Conservation (phyloP, 2,797 vertebrate species). For the Falco naumanni region DNA sequence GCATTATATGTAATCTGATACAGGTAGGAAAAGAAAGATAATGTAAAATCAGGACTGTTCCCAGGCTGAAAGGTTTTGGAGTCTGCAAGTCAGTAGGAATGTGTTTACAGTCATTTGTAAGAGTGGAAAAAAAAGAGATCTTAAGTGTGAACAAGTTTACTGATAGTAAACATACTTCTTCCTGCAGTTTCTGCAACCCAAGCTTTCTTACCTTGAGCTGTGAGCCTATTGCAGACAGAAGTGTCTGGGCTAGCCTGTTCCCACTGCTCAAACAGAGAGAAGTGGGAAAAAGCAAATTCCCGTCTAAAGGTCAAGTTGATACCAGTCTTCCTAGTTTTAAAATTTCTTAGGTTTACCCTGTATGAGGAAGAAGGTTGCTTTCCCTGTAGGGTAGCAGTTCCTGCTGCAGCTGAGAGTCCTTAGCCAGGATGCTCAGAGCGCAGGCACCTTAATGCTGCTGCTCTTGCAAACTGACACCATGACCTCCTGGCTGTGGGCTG, state of each 20-base stretch:
- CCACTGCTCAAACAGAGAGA: background rate
- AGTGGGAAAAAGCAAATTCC: background rate
- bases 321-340: background rate
- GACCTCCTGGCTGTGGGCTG: background rate
- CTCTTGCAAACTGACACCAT: background rate
- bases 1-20: background rate
- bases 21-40: background rate
- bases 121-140: background rate
- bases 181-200: background rate
- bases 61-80: background rate
- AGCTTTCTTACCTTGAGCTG: background rate
- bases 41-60: background rate
- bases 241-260: background rate
- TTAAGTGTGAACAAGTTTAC: background rate
- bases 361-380: background rate
- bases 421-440: accelerated
- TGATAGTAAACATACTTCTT: background rate
- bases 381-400: background rate
- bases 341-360: background rate
- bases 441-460: accelerated
- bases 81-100: background rate
- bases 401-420: background rate
- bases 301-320: background rate
- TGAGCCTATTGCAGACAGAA: background rate
- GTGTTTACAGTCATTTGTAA: background rate